Conservation (phyloP, 1,140 invertebrate genomes). For the Cyphomyrmex costatus region DNA sequence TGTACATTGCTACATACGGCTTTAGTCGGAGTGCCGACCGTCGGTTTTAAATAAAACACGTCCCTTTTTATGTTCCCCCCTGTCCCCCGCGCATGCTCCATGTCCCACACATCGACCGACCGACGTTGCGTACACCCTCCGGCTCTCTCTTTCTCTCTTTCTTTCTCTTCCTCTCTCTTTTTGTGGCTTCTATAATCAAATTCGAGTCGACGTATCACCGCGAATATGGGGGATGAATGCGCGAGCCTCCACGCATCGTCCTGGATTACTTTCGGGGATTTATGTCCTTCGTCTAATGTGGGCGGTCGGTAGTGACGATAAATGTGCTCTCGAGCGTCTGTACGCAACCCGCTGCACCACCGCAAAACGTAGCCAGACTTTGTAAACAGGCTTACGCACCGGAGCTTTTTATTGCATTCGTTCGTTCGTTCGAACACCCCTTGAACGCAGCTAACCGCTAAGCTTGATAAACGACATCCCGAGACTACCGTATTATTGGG, state of each 20-base stretch:
- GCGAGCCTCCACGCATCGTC: conserved; percentile 25
- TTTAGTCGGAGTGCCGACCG: conserved; percentile 43
- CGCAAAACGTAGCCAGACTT: conserved; percentile 48
- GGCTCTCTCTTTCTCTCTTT: neutral
- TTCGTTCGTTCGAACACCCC: conserved; percentile 59
- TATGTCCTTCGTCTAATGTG: conserved; percentile 64
- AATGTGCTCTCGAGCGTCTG: conserved; percentile 32
- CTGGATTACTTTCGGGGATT: conserved; percentile 67
- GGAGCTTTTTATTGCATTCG: conserved; percentile 62
- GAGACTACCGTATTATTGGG: conserved; percentile 49
- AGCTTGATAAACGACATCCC: conserved; percentile 71
- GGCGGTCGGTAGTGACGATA: conserved; percentile 58
- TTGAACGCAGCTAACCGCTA: conserved; percentile 56
- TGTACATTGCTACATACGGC: conserved; percentile 50
- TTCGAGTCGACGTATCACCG: conserved; percentile 69
- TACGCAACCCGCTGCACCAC: conserved; percentile 36
- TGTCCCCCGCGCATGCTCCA: neutral
- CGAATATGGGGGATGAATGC: conserved; percentile 29
- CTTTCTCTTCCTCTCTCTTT: neutral
- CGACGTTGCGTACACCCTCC: conserved; percentile 42
- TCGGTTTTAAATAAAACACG: conserved; percentile 64
- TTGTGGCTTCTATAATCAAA: conserved; percentile 65
- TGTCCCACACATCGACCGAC: conserved; percentile 4
- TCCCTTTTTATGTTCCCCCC: conserved; percentile 56
- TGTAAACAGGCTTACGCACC: conserved; percentile 65